Percentiles rank a stretch among this genome's conserved stretches.
Conservation (phyloP, 30 jellyfish, hydroid and myxozoan genomes). For the Sanderia malayensis region DNA sequence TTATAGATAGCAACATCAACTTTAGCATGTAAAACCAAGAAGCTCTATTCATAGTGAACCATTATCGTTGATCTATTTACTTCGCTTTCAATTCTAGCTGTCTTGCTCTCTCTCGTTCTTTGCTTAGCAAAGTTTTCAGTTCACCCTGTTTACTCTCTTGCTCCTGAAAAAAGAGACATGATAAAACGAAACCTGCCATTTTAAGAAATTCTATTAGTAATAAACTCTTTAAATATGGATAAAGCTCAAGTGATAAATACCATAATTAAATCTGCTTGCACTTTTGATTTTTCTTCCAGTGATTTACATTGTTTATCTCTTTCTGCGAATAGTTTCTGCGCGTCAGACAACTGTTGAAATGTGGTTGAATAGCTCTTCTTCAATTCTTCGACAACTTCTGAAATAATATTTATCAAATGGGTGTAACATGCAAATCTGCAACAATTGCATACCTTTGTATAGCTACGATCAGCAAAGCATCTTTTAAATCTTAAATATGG, state of each 20-base stretch:
- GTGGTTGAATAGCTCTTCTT: constrained; percentile 12
- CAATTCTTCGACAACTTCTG: background rate
- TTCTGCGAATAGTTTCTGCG: constrained; percentile 22
- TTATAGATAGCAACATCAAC: too few relatives aligned
- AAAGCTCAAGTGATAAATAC: too few relatives aligned
- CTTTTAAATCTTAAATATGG: too few relatives aligned
- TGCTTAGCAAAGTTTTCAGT: constrained; percentile 15
- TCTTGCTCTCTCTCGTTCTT: constrained; percentile 32
- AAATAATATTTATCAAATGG: too few relatives aligned
- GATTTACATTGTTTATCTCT: constrained; percentile 6
- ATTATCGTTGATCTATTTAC: constrained; percentile 31
- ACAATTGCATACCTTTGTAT: too few relatives aligned
- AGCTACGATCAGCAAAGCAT: too few relatives aligned
- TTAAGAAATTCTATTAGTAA: too few relatives aligned
- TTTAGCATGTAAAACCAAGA: too few relatives aligned
- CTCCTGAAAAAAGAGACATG: constrained; percentile 2
- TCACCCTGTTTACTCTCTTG: constrained; percentile 15
- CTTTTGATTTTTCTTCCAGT: constrained; percentile 17
- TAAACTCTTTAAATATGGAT: background rate
- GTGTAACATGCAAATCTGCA: too few relatives aligned
- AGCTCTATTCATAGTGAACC: too few relatives aligned
- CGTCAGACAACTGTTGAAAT: constrained; percentile 1
- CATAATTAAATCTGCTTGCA: constrained; percentile 3
- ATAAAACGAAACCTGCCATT: too few relatives aligned
- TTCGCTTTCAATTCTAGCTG: constrained; percentile 22